These are phyloP conservation scores for Cacatua alba DNA, from an alignment of 2,113 vertebrate genomes.

Conservation along the genomic window DNA sequence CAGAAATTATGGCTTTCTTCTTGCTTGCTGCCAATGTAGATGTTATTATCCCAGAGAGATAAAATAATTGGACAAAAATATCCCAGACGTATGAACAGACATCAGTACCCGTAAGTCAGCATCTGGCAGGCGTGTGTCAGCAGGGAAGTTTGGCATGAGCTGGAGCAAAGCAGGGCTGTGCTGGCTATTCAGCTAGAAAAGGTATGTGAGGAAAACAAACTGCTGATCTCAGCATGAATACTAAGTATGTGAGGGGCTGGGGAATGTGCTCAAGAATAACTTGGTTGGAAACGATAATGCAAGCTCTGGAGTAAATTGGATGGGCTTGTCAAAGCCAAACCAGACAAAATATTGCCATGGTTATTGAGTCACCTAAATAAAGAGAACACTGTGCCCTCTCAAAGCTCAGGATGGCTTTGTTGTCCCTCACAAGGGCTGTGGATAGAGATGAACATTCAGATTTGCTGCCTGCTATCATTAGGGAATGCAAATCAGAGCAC, in stretches of 20 bases:
- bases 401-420: conserved; percentile 20
- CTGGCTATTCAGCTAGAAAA: neutral
- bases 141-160: neutral
- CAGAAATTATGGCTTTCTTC: neutral
- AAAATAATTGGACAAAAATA: neutral
- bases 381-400: neutral
- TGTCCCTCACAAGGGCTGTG: neutral
- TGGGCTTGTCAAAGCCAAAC: conserved; percentile 47
- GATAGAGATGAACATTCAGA: neutral
- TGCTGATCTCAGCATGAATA: neutral
- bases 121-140: neutral
- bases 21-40: neutral
- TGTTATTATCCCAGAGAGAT: neutral
- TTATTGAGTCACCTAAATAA: conserved; percentile 44
- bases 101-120: neutral
- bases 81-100: neutral
- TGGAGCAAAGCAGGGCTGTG: neutral
- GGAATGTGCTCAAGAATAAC: neutral
- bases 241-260: neutral
- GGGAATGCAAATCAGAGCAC: conserved; percentile 9
- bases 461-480: conserved; percentile 5
- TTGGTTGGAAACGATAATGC: neutral
- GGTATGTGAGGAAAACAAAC: neutral
- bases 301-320: conserved; percentile 9
- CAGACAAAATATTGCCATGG: conserved; percentile 59